Conservation (phyloP, 2,888 invertebrate genomes). For the Erpobdella octoculata region DNA sequence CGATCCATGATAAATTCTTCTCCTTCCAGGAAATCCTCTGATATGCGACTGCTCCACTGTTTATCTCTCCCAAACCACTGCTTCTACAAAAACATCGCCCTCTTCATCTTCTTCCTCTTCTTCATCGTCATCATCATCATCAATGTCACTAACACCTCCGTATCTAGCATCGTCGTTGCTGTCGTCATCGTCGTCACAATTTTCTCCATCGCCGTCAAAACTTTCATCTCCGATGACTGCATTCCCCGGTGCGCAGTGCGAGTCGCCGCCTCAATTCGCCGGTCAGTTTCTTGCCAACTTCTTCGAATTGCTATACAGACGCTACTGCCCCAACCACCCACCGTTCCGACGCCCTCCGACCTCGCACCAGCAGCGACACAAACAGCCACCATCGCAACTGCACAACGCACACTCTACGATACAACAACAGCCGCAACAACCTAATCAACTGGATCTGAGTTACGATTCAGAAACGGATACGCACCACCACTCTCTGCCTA, state of each 20-base stretch:
- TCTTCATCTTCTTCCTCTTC: background rate
- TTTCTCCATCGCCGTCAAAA: background rate
- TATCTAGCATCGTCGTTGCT: background rate
- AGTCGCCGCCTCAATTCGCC: background rate
- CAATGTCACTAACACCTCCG: background rate
- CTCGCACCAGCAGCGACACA: background rate
- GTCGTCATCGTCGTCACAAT: background rate
- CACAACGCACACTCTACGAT: background rate
- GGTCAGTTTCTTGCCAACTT: slow-evolving; percentile 14
- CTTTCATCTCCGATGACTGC: background rate
- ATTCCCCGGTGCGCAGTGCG: background rate
- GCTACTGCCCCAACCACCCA: background rate
- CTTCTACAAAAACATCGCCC: background rate
- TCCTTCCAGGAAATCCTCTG: background rate
- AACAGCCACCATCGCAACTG: background rate
- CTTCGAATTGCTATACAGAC: background rate
- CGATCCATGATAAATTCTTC: background rate
- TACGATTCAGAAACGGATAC: background rate
- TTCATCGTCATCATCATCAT: background rate
- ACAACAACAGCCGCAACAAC: background rate
- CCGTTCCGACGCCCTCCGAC: background rate
- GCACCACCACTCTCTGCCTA: no score
- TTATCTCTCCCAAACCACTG: background rate
- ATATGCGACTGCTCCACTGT: slow-evolving; percentile 7
- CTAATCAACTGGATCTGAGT: background rate